Percentiles rank a stretch among this genome's conserved stretches.
phyloP scores from a whole-genome alignment of 2,888 invertebrate genomes.

The Melanchra persicariae region DNA sequence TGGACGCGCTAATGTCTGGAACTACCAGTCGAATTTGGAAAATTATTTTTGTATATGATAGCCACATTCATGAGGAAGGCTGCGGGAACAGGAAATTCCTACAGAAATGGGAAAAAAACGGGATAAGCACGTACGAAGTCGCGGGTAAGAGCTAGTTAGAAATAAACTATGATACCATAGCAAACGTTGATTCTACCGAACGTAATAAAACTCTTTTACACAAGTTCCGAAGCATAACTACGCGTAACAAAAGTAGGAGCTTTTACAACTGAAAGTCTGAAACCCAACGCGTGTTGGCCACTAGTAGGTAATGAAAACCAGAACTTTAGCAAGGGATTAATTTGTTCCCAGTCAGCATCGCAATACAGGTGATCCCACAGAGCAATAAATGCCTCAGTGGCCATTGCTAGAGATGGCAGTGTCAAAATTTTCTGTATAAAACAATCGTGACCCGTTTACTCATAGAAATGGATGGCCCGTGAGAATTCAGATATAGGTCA shows the following conservation, averaged over 20 bases:
- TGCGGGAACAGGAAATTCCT: too few relatives aligned
- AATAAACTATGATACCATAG: not conserved
- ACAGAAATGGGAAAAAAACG: too few relatives aligned
- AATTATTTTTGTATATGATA: too few relatives aligned
- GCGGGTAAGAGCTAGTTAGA: not conserved
- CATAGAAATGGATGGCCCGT: not conserved
- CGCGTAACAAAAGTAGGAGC: slow-evolving; percentile 37
- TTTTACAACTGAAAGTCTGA: slow-evolving; percentile 59
- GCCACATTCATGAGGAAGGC: too few relatives aligned
- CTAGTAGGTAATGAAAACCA: slow-evolving; percentile 75
- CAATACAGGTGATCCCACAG: slow-evolving; percentile 73
- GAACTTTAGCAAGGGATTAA: slow-evolving; percentile 79
- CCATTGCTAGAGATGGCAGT: not conserved
- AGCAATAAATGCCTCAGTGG: not conserved
- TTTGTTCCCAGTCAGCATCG: slow-evolving; percentile 62
- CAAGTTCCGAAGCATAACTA: slow-evolving; percentile 36
- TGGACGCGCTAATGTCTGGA: too few relatives aligned
- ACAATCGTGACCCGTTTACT: not conserved
- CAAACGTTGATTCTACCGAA: not conserved
- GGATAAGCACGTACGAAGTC: too few relatives aligned
- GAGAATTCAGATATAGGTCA: not conserved
- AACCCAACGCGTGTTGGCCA: slow-evolving; percentile 61
- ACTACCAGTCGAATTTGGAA: too few relatives aligned
- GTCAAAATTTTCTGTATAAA: not conserved
- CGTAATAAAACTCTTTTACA: slow-evolving; percentile 45